Percentiles rank a stretch among this genome's conserved stretches.
phyloP scores from a whole-genome alignment of 2,888 invertebrate genomes.

The Dioctria linearis region DNA sequence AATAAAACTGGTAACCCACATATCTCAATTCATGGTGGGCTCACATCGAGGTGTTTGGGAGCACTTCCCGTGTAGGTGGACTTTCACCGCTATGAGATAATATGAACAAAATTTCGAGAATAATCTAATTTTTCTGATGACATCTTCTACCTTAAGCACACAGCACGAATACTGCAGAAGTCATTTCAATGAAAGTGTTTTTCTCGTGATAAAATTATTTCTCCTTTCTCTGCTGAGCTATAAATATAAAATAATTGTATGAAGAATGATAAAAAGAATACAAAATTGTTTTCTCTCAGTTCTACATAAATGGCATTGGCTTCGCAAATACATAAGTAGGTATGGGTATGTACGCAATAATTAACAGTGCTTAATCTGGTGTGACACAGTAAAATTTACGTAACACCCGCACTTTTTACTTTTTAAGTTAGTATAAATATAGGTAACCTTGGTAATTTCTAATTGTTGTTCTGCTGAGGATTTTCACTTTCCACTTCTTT shows the following conservation, averaged over 20 bases:
- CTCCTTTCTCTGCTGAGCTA: neutral
- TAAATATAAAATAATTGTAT: neutral
- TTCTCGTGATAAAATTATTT: neutral
- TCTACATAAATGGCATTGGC: too few species aligned
- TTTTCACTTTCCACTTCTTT: too few species aligned
- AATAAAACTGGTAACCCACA: slow-evolving; percentile 11
- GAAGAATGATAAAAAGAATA: too few species aligned
- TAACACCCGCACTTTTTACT: too few species aligned
- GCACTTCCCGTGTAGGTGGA: slow-evolving; percentile 26
- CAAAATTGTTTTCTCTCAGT: too few species aligned
- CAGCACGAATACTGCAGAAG: neutral
- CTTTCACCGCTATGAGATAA: slow-evolving; percentile 24
- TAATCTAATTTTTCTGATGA: neutral
- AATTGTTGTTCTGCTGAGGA: too few species aligned
- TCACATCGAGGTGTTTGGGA: slow-evolving; percentile 12
- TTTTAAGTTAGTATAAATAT: too few species aligned
- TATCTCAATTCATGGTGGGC: slow-evolving; percentile 1
- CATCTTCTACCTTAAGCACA: slow-evolving; percentile 16
- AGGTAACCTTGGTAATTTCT: too few species aligned
- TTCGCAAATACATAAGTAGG: too few species aligned
- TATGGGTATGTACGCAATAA: too few species aligned
- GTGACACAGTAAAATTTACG: too few species aligned
- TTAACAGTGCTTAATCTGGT: too few species aligned
- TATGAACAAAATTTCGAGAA: slow-evolving; percentile 32
- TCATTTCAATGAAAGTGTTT: neutral